Conservation (phyloP, 2,113 vertebrate species). For the Hyla sarda region DNA sequence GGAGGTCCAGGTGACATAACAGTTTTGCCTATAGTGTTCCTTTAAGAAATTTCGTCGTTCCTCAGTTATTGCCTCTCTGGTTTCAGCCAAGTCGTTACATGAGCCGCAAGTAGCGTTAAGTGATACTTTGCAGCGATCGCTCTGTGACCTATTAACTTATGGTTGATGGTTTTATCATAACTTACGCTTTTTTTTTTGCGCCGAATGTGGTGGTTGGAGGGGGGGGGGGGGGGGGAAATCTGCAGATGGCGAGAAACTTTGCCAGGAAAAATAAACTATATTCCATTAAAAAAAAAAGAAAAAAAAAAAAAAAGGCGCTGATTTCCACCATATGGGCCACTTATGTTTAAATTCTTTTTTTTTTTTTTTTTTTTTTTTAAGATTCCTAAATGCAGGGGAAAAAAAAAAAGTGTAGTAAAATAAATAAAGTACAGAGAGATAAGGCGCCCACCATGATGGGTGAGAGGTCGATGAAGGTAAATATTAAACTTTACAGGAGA, state of each 20-base stretch:
- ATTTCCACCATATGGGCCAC: background rate
- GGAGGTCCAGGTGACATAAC: too few relatives aligned
- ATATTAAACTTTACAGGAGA: conserved; percentile 41
- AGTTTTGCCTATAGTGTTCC: background rate
- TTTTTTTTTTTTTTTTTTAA: too few relatives aligned
- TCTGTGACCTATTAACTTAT: background rate
- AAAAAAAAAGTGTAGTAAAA: background rate
- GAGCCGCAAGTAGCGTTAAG: background rate
- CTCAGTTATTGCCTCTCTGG: too few relatives aligned
- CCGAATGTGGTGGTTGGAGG: background rate
- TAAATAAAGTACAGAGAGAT: background rate
- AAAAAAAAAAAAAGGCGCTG: background rate
- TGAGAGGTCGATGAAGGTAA: conserved; percentile 49
- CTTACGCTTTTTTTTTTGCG: background rate
- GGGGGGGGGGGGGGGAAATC: background rate
- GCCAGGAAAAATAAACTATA: conserved; percentile 26
- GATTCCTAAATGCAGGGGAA: background rate
- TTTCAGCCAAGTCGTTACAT: background rate
- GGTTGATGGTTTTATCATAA: background rate
- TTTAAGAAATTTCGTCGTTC: background rate
- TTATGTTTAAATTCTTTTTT: too few relatives aligned
- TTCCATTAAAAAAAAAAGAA: background rate
- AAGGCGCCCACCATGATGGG: background rate
- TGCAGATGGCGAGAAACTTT: conserved; percentile 8
- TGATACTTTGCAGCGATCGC: background rate